Evolutionary conservation across 2,888 invertebrate species (phyloP).

Genomic region (Meiosimyza decipiens): DNA sequence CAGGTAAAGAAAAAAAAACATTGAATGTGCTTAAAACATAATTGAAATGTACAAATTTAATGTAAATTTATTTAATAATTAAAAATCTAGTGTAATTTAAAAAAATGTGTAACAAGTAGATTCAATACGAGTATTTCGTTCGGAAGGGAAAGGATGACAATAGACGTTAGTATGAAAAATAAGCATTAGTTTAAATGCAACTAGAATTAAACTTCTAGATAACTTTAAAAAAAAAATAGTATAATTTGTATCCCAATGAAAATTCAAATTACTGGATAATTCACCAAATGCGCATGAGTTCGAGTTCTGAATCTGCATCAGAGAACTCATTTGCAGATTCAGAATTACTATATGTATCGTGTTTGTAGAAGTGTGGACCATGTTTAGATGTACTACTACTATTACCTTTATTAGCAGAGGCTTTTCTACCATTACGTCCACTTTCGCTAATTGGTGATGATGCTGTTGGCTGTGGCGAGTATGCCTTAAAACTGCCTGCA

Average conservation of each 20-base stretch:
- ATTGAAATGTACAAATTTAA: slow-evolving; percentile 4
- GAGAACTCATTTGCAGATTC: slow-evolving; percentile 31
- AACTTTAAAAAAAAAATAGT: not conserved
- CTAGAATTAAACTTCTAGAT: not conserved
- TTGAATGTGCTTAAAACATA: slow-evolving; percentile 16
- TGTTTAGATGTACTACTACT: slow-evolving; percentile 2
- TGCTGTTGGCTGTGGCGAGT: slow-evolving; percentile 40
- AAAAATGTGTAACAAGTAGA: not conserved
- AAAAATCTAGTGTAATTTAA: not conserved
- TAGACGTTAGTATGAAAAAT: slow-evolving; percentile 10
- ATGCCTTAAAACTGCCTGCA: slow-evolving; percentile 49
- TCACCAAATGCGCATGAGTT: slow-evolving; percentile 30
- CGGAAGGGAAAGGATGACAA: slow-evolving; percentile 12
- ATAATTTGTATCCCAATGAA: not conserved
- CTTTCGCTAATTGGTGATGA: slow-evolving; percentile 36
- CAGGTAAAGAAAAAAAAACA: slow-evolving; percentile 21
- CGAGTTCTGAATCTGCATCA: slow-evolving; percentile 29
- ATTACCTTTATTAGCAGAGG: slow-evolving; percentile 21
- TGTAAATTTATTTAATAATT: slow-evolving; percentile 6
- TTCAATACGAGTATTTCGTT: not conserved
- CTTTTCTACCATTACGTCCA: slow-evolving; percentile 31
- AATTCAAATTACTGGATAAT: not conserved
- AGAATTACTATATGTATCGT: slow-evolving; percentile 27
- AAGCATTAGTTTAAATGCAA: slow-evolving; percentile 3
- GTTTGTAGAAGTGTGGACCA: not conserved